Evolutionary conservation across 1,140 invertebrate genomes (phyloP), one percentile per base, ranked within the genome.

Genomic region (Marisa cornuarietis): DNA sequence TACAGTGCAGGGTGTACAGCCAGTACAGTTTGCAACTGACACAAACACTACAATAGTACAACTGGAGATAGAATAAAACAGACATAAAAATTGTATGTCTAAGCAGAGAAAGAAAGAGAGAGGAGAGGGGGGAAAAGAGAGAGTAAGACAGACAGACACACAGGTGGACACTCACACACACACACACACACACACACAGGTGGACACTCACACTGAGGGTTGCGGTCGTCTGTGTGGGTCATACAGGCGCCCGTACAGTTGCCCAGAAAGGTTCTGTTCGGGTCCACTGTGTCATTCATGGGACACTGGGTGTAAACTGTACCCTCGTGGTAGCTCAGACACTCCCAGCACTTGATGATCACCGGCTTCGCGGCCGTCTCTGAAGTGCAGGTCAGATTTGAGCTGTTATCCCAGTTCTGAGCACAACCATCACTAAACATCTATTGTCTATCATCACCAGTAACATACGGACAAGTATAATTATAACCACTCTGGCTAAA

Each of bases 221-320:
- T 24, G 22, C 68, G 24, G 16, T 61, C 74, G 31, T 71, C 69
- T 24, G 76, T 78, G 51, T 72, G 58, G 14, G 76, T 81, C 63
- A 78, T 78, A 26, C 80, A 81, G 22, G 49, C 51, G 20, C 76
- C 77, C 22, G 62, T 81, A 69, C 80, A 81, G 54, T 81, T 79
- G 24, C 63, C 77, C 20, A 20, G 18, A 31, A 26, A 81, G n/a
- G 68, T 61, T n/a, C 51, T 81, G 49, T 71, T 63, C 5, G 58
- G 24, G 18, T 75, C 71, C 9, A 81, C 77, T 0, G 18, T 22
- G 18, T 63, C 77, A 49, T 81, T 66, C 62, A 61, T 78, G 24
- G 80, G 80, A 31, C 80, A 81, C 42, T 81, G 80, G 26, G 71
- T 62, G 31, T 75, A 74, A 24, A n/a, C 62, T 10, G 63, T 51